These are phyloP conservation scores for Melolontha melolontha DNA, from an alignment of 2,888 invertebrate species.

Conservation along the genomic window DNA sequence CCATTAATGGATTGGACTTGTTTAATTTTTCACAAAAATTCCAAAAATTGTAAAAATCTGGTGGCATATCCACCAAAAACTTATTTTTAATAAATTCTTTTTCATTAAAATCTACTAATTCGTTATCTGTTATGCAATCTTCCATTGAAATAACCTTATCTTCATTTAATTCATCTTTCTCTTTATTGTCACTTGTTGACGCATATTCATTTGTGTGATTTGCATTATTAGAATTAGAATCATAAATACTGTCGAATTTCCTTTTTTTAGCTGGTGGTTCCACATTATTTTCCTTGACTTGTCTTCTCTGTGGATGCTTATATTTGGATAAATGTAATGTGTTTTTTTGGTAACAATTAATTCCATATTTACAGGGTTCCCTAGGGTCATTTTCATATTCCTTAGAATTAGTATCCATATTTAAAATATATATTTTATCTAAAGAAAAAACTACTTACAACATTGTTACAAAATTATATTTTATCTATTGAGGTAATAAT, in stretches of 20 bases:
- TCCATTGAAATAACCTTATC: not conserved
- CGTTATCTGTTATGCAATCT: not conserved
- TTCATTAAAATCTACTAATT: slow-evolving; percentile 54
- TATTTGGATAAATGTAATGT: slow-evolving; percentile 78
- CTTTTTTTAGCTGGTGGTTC: slow-evolving; percentile 24
- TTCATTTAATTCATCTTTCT: not conserved
- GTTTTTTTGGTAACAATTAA: slow-evolving; percentile 86
- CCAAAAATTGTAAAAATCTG: slow-evolving; percentile 90
- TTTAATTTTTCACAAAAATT: slow-evolving; percentile 75
- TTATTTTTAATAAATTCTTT: slow-evolving; percentile 75
- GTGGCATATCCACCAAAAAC: slow-evolving; percentile 88
- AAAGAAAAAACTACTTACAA: slow-evolving; percentile 1
- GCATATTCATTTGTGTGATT: slow-evolving; percentile 12
- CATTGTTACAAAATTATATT: too few relatives aligned
- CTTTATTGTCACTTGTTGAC: slow-evolving; percentile 1
- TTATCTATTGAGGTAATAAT: not conserved
- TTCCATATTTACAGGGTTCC: slow-evolving; percentile 80
- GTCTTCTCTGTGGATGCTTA: slow-evolving; percentile 76
- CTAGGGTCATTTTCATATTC: slow-evolving; percentile 61
- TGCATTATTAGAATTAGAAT: slow-evolving; percentile 30
- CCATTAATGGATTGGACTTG: slow-evolving; percentile 70
- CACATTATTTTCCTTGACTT: slow-evolving; percentile 37
- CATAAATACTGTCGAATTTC: slow-evolving; percentile 10
- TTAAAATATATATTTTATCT: slow-evolving; percentile 1
- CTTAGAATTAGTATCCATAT: slow-evolving; percentile 23